Evolutionary conservation across 2,113 vertebrate genomes (phyloP), one percentile per base, ranked within the genome.

Genomic region (Mustela lutreola): DNA sequence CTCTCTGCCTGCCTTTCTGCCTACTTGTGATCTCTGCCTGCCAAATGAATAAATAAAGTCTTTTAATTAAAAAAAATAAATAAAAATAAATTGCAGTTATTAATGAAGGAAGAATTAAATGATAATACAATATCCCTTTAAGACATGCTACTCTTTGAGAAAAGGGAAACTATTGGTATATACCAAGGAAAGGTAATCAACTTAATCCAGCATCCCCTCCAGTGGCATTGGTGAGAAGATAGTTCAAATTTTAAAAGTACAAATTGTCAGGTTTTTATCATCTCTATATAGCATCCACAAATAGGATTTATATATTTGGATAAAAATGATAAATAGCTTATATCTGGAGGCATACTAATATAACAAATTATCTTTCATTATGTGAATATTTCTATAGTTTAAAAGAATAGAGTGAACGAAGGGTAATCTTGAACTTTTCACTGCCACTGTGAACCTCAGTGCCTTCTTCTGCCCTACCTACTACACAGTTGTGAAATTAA

Each of bases 161-260:
- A 79, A 94, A 91, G 11, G 33, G 31, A 78, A 78, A n/a, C 65
- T 76, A 56, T 50, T 86, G 7, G 2, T 81, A 22, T 67, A 67
- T 42, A 91, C 39, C 31, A 50, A 65, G 22, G 76, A 93, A 93
- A 56, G 21, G 65, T 78, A n/a, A 50, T 95, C 50, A 94, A 9
- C 22, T 97, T 98, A 97, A 83, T 90, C 87, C 53, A 82, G 95
- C 70, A 97, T 45, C 33, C 81, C 71, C 56, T 95, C 81, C 78
- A 76, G 95, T 45, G n/a, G 82, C 91, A 83, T 86, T 95, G 36
- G 50, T 42, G 76, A 97, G 63, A 71, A 92, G 70, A 91, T 90
- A 83, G 42, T 81, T 83, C 80, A 58, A 4, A 89, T 91, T 36
- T 75, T 80, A 87, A 53, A 86, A 78, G 21, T 94, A 63, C 56